These are phyloP conservation scores for Pseudoatta argentina DNA, from an alignment of 1,140 invertebrate genomes.

Conservation along the genomic window DNA sequence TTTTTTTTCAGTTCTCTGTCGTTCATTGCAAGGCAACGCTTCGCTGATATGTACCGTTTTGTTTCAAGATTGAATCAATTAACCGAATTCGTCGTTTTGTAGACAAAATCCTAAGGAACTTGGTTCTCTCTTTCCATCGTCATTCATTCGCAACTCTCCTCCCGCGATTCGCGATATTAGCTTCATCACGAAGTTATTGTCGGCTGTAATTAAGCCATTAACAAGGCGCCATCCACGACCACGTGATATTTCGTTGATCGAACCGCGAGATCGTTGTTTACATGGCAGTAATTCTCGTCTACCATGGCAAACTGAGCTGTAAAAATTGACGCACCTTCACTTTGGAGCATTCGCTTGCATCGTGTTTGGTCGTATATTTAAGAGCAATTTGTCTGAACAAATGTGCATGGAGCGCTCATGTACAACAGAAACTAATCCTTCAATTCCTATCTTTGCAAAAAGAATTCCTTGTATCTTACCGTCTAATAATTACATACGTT, in stretches of 20 bases:
- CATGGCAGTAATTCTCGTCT: slow-evolving; percentile 20
- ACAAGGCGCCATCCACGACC: slow-evolving; percentile 16
- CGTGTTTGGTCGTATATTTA: slow-evolving; percentile 23
- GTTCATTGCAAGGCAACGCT: slow-evolving; percentile 70
- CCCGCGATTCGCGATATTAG: slow-evolving; percentile 26
- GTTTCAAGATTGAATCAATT: slow-evolving; percentile 58
- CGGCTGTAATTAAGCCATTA: slow-evolving; percentile 47
- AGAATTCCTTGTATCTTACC: slow-evolving; percentile 36
- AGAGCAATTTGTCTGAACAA: slow-evolving; percentile 10
- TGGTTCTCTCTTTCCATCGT: slow-evolving; percentile 13
- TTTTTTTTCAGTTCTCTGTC: slow-evolving; percentile 36
- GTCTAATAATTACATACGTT: slow-evolving; percentile 42
- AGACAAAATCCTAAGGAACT: slow-evolving; percentile 56
- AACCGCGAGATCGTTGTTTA: slow-evolving; percentile 33
- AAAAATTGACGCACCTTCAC: neutral
- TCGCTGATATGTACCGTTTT: slow-evolving; percentile 76
- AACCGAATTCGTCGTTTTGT: slow-evolving; percentile 54
- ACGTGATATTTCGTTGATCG: slow-evolving; percentile 23
- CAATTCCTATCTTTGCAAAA: slow-evolving; percentile 2
- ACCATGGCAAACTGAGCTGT: slow-evolving; percentile 12
- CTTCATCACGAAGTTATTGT: slow-evolving; percentile 47
- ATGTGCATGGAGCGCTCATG: slow-evolving; percentile 5
- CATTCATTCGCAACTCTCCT: slow-evolving; percentile 38
- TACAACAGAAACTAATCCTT: neutral
- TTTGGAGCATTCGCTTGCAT: slow-evolving; percentile 24